Base-by-base conservation (phyloP, 2,113 vertebrate genomes). In the Phaethornis superciliosus region DNA sequence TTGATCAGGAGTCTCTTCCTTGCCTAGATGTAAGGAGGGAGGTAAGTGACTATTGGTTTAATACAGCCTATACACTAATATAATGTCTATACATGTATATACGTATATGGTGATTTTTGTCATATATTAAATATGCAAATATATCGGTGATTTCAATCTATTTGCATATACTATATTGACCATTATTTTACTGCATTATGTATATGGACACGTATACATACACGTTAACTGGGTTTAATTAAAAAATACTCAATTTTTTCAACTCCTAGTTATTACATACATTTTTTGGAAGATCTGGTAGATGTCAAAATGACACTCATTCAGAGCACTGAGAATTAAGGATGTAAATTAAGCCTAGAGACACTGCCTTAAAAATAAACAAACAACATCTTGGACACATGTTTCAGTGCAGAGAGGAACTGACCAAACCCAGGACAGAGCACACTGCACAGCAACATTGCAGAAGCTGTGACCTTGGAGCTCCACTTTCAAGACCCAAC, bases 31-130 rank as follows among this genome's bases (percentile, higher is more conserved):
- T 24, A 68, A 80, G 14, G 10, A 88, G 11, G 24, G 37, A 78
- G 4, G 4, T 12, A 80, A 56, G 24, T 8, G 21, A 44, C 56
- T 81, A 64, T 2, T 85, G 22, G 27, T 35, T 81, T 37, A 64
- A 79, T 27, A 78, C 4, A 87, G 10, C 15, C 51, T 33, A 20
- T 14, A 49, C 8, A 27, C 4, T 40, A 70, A 46, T 5, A 78
- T 11, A 47, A 72, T 8, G 8, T 33, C 40, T 19, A 30, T 5
- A 74, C 4, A 62, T 4, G 76, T 15, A 59, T 19, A 11, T 35
- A 71, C 1, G 2, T 5, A 42, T 13, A 63, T 0, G 4, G 7
- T 8, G 27, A 54, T 60, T 60, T 46, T 49, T 30, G 14, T 17
- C 59, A 69, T 24, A 70, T 1, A 32, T 62, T 30, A 65, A 65